A percentile compares a stretch with the other conserved stretches of the same genome.
Conservation (phyloP, 2,797 vertebrate genomes). For the Remorina albescens region DNA sequence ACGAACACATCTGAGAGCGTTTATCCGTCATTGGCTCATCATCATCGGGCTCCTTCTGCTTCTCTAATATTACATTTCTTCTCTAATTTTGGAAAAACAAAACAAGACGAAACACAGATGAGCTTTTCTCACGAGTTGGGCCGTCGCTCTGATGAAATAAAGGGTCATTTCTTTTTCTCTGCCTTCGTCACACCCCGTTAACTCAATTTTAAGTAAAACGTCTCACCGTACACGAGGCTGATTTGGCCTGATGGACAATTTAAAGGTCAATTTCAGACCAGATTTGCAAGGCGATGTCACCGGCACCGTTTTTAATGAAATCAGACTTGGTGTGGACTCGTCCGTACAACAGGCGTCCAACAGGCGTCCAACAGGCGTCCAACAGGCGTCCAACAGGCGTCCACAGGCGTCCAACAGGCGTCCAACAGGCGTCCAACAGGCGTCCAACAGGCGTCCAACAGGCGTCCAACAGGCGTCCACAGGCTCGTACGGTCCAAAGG, state of each 20-base stretch:
- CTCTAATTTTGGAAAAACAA: neutral
- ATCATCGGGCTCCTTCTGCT: neutral
- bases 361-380: no score
- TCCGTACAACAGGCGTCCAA: neutral
- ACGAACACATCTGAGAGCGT: constrained; percentile 37
- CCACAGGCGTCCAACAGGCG: no score
- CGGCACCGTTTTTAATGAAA: neutral
- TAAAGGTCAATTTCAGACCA: constrained; percentile 40
- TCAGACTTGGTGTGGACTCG: neutral
- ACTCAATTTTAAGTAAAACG: neutral
- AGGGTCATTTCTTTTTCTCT: constrained; percentile 39
- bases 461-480: neutral
- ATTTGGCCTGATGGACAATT: constrained; percentile 16
- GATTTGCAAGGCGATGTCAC: constrained; percentile 19
- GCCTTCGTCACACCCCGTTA: neutral
- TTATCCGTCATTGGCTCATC: no score
- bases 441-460: no score
- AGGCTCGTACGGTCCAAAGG: no score
- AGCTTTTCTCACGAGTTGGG: constrained; percentile 2
- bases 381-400: neutral
- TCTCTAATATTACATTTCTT: no score
- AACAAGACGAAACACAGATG: neutral
- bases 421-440: neutral
- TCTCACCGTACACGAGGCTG: neutral
- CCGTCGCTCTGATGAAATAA: no score